Conservation (phyloP, 2,888 invertebrate species). For the Trachelus stipa region DNA sequence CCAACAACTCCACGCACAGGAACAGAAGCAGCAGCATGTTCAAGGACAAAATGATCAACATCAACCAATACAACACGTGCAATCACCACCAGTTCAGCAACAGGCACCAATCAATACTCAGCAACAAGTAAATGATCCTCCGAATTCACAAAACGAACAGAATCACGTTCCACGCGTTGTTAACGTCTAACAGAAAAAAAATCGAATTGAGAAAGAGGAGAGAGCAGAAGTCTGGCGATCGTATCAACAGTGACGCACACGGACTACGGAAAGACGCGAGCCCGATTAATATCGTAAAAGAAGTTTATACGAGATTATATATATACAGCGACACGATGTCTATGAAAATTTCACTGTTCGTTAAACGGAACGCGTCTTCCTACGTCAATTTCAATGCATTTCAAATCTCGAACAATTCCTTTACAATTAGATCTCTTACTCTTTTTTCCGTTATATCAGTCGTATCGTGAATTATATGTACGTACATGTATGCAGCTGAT, state of each 20-base stretch:
- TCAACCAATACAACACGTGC: constrained; percentile 35
- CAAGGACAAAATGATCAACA: constrained; percentile 23
- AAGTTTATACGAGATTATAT: not conserved
- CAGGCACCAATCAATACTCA: not conserved
- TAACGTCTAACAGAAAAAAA: constrained; percentile 26
- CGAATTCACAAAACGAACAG: constrained; percentile 15
- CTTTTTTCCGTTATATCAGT: not conserved
- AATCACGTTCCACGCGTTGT: constrained; percentile 27
- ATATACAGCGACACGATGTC: not conserved
- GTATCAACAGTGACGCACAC: not conserved
- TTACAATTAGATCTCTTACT: not conserved
- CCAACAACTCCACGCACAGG: constrained; percentile 16
- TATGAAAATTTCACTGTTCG: not conserved
- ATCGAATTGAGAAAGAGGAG: not conserved
- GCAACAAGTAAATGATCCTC: not conserved
- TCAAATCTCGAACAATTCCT: not conserved
- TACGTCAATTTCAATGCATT: not conserved
- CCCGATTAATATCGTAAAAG: not conserved
- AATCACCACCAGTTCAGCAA: constrained; percentile 9
- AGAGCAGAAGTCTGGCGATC: not conserved
- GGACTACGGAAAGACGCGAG: not conserved
- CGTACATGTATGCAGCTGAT: not conserved
- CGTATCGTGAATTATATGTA: not conserved
- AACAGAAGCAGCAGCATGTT: constrained; percentile 15
- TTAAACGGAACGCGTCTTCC: not conserved